These are phyloP conservation scores for Anhinga anhinga DNA, from an alignment of 2,113 vertebrate genomes.

Conservation along the genomic window DNA sequence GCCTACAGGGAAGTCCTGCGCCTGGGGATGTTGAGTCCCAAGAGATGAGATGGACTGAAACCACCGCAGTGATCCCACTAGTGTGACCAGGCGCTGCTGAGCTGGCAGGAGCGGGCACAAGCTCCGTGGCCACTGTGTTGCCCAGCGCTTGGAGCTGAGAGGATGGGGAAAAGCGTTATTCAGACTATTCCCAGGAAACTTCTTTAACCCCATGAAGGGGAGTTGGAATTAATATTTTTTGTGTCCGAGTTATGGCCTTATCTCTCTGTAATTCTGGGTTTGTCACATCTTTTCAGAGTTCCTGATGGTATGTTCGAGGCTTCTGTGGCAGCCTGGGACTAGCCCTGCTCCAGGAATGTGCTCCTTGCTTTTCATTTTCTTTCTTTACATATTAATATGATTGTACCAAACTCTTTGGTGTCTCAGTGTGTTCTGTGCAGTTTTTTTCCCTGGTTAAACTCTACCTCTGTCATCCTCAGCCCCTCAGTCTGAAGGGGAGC, in stretches of 20 bases:
- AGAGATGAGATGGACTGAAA: neutral
- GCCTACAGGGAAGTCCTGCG: neutral
- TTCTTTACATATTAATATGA: neutral
- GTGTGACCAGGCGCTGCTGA: rapidly evolving
- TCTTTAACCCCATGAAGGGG: neutral
- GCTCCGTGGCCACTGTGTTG: neutral
- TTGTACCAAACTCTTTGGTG: neutral
- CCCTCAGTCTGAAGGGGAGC: neutral
- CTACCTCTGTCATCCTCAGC: neutral
- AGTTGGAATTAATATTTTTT: neutral
- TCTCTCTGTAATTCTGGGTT: neutral
- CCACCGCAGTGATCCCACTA: rapidly evolving
- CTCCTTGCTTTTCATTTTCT: constrained; percentile 2
- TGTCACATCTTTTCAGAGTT: constrained; percentile 34
- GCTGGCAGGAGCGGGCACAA: rapidly evolving
- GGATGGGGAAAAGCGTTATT: neutral
- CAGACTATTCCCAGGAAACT: neutral
- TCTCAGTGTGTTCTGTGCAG: neutral
- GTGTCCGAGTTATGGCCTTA: neutral
- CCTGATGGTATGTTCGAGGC: neutral
- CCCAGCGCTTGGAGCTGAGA: neutral
- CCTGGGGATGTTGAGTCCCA: neutral
- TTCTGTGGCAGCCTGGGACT: neutral
- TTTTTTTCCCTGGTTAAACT: neutral
- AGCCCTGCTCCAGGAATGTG: neutral